A percentile compares a stretch with the other conserved stretches of the same genome.
Evolutionary conservation across 2,888 invertebrate species (phyloP).

Genomic region (Cacoxenus indagator): DNA sequence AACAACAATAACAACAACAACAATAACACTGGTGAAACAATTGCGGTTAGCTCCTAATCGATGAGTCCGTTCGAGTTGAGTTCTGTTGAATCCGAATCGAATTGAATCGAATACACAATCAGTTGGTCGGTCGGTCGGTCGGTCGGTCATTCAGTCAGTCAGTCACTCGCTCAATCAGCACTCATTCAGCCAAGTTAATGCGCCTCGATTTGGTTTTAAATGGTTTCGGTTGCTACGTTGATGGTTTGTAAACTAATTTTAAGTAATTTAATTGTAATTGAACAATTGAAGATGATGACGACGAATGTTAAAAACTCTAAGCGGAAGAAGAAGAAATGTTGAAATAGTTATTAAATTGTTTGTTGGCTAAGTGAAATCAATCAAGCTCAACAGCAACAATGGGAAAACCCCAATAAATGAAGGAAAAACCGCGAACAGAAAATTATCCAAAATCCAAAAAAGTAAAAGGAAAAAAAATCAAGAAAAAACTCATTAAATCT

Average conservation of each 20-base stretch:
- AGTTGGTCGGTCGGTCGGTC: not conserved
- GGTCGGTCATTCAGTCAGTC: not conserved
- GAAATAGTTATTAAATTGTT: conserved; percentile 25
- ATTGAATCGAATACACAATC: not conserved
- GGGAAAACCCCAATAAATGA: not conserved
- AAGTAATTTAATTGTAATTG: conserved; percentile 29
- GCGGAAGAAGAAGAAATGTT: not conserved
- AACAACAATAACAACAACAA: conserved; percentile 39
- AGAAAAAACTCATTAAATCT: conserved; percentile 29
- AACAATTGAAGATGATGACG: not conserved
- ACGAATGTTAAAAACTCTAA: not conserved
- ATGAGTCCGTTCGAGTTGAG: not conserved
- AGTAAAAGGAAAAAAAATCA: not conserved
- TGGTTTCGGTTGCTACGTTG: conserved; percentile 7
- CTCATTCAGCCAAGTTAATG: not conserved
- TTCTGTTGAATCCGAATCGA: too few species aligned
- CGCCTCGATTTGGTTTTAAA: not conserved
- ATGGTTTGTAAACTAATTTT: conserved; percentile 23
- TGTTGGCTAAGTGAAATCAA: conserved; percentile 12
- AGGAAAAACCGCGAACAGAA: not conserved
- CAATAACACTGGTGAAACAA: conserved; percentile 28
- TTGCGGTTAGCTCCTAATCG: conserved; percentile 37
- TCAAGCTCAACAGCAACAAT: not conserved
- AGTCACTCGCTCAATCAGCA: not conserved
- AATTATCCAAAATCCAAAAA: conserved; percentile 27